Conservation (phyloP, 2,797 vertebrate species). For the Myripristis jacobus region DNA sequence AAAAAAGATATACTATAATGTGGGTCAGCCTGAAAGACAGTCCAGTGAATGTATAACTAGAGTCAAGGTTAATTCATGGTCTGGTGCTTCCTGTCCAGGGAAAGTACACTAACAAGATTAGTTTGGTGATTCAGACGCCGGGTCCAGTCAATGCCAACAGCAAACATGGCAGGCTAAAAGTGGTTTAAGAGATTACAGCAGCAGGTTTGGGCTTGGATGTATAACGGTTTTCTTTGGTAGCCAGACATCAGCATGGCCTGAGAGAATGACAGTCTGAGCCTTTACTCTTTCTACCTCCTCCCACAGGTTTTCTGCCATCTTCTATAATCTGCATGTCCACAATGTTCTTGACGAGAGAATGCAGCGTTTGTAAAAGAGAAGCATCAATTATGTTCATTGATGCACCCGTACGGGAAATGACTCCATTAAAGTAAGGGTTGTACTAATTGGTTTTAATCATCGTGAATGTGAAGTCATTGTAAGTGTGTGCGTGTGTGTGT, state of each 20-base stretch:
- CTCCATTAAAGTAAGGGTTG: too few species aligned
- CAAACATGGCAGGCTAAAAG: constrained; percentile 14
- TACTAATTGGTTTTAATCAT: too few species aligned
- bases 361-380: too few species aligned
- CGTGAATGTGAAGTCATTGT: not conserved
- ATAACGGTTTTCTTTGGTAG: not conserved
- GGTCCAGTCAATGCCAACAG: not conserved
- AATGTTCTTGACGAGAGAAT: too few species aligned
- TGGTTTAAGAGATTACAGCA: constrained; percentile 57
- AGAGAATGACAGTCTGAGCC: not conserved
- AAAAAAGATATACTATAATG: too few species aligned
- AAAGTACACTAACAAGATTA: constrained; percentile 33
- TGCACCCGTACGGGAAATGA: too few species aligned
- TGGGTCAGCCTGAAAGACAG: not conserved
- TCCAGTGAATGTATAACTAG: not conserved
- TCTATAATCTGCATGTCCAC: not conserved
- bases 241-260: not conserved
- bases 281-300: not conserved
- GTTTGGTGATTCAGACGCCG: constrained; percentile 4
- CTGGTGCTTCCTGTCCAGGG: constrained; percentile 1
- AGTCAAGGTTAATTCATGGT: not conserved
- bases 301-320: not conserved
- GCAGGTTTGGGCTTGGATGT: constrained; percentile 16
- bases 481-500: not conserved
- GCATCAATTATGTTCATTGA: too few species aligned